phyloP scores from a whole-genome alignment of 2,797 vertebrate species.

The Sebastes itinus region DNA sequence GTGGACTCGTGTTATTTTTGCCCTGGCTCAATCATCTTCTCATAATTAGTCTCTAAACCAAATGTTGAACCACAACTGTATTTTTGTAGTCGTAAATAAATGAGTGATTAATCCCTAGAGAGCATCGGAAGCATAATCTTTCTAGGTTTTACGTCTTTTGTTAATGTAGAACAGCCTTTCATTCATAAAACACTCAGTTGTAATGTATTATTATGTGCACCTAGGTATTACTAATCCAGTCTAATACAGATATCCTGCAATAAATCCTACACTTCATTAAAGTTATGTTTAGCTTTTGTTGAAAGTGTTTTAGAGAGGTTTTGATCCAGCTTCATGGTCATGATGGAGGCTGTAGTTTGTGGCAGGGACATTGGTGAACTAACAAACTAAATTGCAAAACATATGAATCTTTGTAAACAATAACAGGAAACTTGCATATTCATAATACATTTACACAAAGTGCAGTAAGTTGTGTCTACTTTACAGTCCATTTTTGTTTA shows the following conservation, averaged over 20 bases:
- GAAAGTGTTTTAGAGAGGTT: not conserved
- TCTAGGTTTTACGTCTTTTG: not conserved
- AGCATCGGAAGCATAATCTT: not conserved
- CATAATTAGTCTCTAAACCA: not conserved
- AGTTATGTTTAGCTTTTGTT: not conserved
- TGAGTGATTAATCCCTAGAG: not conserved
- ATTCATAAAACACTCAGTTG: not conserved
- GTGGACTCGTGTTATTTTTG: not conserved
- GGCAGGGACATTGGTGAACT: not conserved
- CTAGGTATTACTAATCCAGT: too few species aligned
- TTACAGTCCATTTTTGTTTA: not conserved
- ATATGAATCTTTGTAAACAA: too few species aligned
- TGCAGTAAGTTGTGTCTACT: not conserved
- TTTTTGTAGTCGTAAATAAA: not conserved
- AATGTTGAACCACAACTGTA: not conserved
- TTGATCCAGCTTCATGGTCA: not conserved
- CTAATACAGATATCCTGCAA: not conserved
- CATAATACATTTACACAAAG: not conserved
- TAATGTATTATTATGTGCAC: not conserved
- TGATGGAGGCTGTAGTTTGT: not conserved
- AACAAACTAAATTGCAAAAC: not conserved
- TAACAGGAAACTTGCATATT: not conserved
- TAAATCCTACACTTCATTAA: not conserved
- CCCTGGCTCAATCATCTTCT: not conserved
- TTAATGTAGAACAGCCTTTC: not conserved